These are phyloP conservation scores for Dissostichus mawsoni DNA, from an alignment of 2,113 vertebrate species.

Conservation along the genomic window DNA sequence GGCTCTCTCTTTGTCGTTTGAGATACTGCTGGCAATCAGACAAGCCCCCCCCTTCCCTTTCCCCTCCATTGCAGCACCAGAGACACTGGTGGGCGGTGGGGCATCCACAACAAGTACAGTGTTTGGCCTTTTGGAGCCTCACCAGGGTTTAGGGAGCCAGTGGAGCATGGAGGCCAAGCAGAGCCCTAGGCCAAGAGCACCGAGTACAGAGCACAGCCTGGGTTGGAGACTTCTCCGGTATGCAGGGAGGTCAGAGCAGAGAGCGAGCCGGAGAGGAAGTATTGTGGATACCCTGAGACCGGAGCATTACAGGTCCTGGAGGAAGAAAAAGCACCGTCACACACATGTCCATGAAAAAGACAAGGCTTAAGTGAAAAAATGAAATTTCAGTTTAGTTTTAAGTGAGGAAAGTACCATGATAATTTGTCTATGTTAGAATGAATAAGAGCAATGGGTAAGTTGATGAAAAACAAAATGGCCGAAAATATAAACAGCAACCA, in stretches of 20 bases:
- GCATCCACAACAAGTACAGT: constrained; percentile 74
- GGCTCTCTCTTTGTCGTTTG: constrained; percentile 83
- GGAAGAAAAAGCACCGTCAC: constrained; percentile 62
- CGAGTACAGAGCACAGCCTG: constrained; percentile 65
- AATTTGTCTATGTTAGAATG: constrained; percentile 11
- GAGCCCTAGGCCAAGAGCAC: constrained; percentile 77
- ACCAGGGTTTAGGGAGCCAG: constrained; percentile 74
- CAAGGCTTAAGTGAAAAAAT: constrained; percentile 33
- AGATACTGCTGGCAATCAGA: constrained; percentile 80
- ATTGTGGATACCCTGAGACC: constrained; percentile 64
- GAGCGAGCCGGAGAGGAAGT: constrained; percentile 67
- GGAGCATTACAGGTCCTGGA: constrained; percentile 71
- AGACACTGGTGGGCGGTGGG: constrained; percentile 74
- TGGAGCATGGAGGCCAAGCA: constrained; percentile 78
- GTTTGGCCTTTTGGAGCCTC: constrained; percentile 77
- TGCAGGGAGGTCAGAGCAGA: constrained; percentile 71
- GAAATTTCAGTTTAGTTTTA: constrained; percentile 36
- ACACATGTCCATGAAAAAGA: constrained; percentile 42
- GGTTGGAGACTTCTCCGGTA: constrained; percentile 68
- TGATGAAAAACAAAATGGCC: constrained; percentile 47
- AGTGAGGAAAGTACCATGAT: constrained; percentile 21
- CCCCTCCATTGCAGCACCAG: constrained; percentile 43
- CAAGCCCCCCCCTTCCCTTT: constrained; percentile 40
- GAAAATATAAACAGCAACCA: constrained; percentile 13
- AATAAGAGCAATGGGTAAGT: background rate